phyloP scores from a whole-genome alignment of 2,113 vertebrate genomes.

The Cyprinus carpio region DNA sequence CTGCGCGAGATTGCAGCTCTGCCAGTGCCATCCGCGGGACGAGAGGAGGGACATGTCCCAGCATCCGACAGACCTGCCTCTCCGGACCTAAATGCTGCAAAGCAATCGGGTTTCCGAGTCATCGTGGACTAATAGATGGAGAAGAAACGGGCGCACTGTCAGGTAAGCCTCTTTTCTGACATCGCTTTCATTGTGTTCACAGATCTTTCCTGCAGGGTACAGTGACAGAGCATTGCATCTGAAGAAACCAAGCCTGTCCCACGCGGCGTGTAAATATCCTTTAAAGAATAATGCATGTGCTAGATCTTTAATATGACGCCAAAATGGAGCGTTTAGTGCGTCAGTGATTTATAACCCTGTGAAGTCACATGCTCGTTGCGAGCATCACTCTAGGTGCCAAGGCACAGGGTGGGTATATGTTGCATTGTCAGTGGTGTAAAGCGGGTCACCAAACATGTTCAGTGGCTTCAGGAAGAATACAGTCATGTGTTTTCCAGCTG shows the following conservation, averaged over 20 bases:
- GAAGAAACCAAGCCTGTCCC: neutral
- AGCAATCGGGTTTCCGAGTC: neutral
- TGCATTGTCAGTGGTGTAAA: constrained; percentile 27
- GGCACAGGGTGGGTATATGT: constrained; percentile 31
- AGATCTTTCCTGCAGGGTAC: neutral
- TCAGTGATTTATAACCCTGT: neutral
- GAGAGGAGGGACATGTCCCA: constrained; percentile 31
- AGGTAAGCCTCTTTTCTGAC: constrained; percentile 21
- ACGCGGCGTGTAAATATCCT: neutral
- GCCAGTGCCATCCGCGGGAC: constrained; percentile 37
- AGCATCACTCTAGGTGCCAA: constrained; percentile 11
- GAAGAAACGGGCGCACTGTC: neutral
- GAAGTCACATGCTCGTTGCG: neutral
- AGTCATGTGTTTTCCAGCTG: constrained; percentile 14
- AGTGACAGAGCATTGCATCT: neutral
- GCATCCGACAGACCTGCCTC: constrained; percentile 19
- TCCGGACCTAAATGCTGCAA: constrained; percentile 35
- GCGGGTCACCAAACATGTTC: constrained; percentile 4
- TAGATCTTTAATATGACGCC: neutral
- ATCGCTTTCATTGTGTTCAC: constrained; percentile 3
- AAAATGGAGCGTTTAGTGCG: neutral
- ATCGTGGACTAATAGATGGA: constrained; percentile 25
- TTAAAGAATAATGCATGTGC: neutral
- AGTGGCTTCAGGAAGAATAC: neutral
- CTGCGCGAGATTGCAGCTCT: constrained; percentile 49